Evolutionary conservation across 1,140 invertebrate species (phyloP).

Genomic region (Drosophila busckii): DNA sequence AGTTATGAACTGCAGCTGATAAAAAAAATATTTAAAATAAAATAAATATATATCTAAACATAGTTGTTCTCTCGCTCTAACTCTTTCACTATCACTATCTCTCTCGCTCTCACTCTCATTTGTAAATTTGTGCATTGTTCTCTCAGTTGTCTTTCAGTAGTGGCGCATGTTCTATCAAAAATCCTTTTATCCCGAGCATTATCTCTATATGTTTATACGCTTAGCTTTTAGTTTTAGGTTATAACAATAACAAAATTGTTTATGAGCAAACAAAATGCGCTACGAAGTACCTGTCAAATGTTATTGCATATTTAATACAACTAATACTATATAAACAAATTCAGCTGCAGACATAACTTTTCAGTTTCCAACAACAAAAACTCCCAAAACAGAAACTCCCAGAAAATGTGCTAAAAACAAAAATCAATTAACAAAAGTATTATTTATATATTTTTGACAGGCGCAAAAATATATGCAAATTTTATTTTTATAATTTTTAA

Average conservation of each 20-base stretch:
- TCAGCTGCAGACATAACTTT: constrained; percentile 13
- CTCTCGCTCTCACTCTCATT: background rate
- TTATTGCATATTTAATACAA: constrained; percentile 21
- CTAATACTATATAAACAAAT: constrained; percentile 3
- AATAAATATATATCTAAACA: constrained; percentile 2
- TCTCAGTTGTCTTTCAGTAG: constrained; percentile 12
- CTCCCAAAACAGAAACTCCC: constrained; percentile 53
- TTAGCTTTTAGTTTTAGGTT: constrained; percentile 35
- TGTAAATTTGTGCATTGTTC: background rate
- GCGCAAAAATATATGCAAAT: constrained; percentile 67
- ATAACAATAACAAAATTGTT: constrained; percentile 26
- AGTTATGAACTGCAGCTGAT: background rate
- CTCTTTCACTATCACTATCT: background rate
- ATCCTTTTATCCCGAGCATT: background rate
- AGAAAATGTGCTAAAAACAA: constrained; percentile 67
- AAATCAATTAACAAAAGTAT: constrained; percentile 48
- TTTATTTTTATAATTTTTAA: constrained; percentile 14
- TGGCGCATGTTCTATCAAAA: constrained; percentile 33
- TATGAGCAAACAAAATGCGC: constrained; percentile 36
- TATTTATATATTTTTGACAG: constrained; percentile 72
- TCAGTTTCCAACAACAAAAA: constrained; percentile 13
- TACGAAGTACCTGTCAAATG: constrained; percentile 42
- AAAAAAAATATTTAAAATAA: constrained; percentile 1
- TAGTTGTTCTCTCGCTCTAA: background rate
- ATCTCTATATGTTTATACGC: constrained; percentile 15